Conservation (phyloP, 2,797 vertebrate species). For the Gymnocypris eckloni region DNA sequence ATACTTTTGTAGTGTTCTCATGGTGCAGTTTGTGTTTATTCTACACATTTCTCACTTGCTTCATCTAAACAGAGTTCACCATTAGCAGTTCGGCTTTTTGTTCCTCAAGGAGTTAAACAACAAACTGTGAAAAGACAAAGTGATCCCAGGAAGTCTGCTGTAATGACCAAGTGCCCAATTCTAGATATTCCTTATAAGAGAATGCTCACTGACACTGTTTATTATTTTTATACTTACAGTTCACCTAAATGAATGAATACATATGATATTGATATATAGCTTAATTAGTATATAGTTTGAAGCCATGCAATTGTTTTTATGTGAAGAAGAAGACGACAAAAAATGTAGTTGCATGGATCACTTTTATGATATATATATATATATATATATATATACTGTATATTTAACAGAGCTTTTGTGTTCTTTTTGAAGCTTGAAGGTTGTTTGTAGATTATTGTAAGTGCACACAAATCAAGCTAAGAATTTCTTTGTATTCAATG, state of each 20-base stretch:
- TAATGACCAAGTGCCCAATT: not conserved
- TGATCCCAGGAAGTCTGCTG: not conserved
- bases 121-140: slow-evolving; percentile 3
- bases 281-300: too few species aligned
- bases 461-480: not conserved
- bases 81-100: slow-evolving; percentile 7
- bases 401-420: too few species aligned
- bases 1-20: too few species aligned
- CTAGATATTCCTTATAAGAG: not conserved
- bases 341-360: too few species aligned
- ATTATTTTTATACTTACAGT: not conserved
- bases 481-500: not conserved
- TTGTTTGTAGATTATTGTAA: not conserved
- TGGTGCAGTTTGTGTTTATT: not conserved
- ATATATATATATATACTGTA: too few species aligned
- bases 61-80: slow-evolving; percentile 17
- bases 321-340: too few species aligned
- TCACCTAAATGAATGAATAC: not conserved
- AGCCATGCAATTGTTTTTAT: too few species aligned
- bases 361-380: too few species aligned
- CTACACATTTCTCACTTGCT: slow-evolving; percentile 4
- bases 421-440: not conserved
- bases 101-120: not conserved
- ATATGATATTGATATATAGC: not conserved
- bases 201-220: not conserved